Evolutionary conservation across 1,140 invertebrate species (phyloP), one percentile per base, ranked within the genome.

Genomic region (Bombus confusus): DNA sequence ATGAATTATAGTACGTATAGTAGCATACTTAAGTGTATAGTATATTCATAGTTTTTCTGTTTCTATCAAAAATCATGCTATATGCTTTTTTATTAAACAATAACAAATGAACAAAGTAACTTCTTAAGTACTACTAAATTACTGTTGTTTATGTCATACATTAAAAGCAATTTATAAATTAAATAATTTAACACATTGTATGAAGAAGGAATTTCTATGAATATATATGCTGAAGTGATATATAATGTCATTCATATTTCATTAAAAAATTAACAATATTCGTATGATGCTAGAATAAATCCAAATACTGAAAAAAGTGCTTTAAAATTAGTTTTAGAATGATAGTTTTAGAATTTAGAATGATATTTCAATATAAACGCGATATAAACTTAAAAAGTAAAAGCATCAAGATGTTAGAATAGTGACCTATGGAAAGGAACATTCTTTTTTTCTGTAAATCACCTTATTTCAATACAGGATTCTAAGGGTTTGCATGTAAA

Each of bases 401-500:
- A 85, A 39, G 68, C 41, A 80, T 83, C 31, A 64, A 75, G 59
- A 78, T 31, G 66, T n/a, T 31, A 41, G 34, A 84, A 71, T 41
- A 79, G 66, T 80, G 43, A 89, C 66, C 39, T 75, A 64, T 18
- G 69, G 59, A 66, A 80, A 89, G 80, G 52, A 89, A 89, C 76
- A 83, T 77, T n/a, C n/a, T 77, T 39, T 41, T 79, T 79, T 43
- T 34, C 28, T 47, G 2, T 68, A 77, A 79, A 78, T 79, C 72
- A 80, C 75, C 73, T 59, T 86, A 79, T 83, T 68, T 75, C 47
- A 74, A 78, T 78, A 78, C 43, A 84, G 88, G 85, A 66, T 86
- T 83, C 85, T 89, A 86, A 59, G 88, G 88, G 80, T 81, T 73
- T 77, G 37, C 79, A 77, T 79, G 80, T 47, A 91, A 90, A 88